Percentiles rank a stretch among this genome's conserved stretches.
phyloP scores from a whole-genome alignment of 53 echinoderm and acorn worm genomes.

The Actinopyga echinites region DNA sequence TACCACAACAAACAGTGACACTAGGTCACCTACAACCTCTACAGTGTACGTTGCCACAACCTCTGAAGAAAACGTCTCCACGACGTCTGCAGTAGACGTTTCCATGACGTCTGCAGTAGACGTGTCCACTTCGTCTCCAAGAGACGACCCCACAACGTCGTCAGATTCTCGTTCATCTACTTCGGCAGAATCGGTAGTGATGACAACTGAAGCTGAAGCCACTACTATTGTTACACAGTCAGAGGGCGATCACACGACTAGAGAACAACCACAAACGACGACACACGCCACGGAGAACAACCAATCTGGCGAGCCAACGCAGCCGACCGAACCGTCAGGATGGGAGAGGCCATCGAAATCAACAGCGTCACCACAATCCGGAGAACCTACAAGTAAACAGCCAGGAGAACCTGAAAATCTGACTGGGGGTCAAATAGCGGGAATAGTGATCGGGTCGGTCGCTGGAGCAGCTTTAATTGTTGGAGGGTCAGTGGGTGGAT shows the following conservation, averaged over 20 bases:
- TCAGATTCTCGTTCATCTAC: neutral
- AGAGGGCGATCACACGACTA: no score
- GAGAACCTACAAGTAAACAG: neutral
- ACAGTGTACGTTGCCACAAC: neutral
- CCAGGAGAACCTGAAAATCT: neutral
- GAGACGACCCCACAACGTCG: neutral
- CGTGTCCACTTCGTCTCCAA: neutral
- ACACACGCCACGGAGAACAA: no score
- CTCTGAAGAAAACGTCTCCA: neutral
- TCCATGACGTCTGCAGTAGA: neutral
- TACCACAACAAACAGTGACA: neutral
- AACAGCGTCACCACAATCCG: neutral
- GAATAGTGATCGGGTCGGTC: neutral
- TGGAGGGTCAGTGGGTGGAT: constrained; percentile 1
- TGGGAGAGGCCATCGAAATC: no score
- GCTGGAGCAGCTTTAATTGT: constrained; percentile 17
- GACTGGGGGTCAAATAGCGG: constrained; percentile 6
- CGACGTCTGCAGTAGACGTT: neutral
- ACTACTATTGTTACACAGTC: no score
- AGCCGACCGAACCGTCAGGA: no score
- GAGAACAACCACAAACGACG: no score
- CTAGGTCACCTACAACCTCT: neutral
- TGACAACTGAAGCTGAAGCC: no score
- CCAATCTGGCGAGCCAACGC: neutral
- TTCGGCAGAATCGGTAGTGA: no score